A percentile compares a stretch with the other conserved stretches of the same genome.
Evolutionary conservation across 1,140 invertebrate species (phyloP).

Genomic region (Liolophura sinensis): DNA sequence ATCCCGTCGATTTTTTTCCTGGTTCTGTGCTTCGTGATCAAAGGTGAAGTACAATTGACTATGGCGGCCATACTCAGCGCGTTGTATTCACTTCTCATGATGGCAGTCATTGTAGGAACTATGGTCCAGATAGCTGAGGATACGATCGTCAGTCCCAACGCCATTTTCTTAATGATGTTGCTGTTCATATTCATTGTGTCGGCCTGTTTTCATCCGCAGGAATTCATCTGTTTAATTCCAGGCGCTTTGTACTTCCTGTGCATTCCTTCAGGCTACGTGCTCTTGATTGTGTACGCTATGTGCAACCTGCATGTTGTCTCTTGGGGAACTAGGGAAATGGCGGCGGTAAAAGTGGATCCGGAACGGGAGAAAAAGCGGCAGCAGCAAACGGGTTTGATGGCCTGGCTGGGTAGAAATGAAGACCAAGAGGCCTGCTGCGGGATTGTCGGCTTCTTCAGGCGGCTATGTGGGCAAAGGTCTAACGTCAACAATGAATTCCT

Average conservation of each 20-base stretch:
- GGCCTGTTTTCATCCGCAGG: conserved; percentile 96
- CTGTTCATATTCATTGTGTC: conserved; percentile 91
- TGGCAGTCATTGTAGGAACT: conserved; percentile 98
- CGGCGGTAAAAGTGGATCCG: conserved; percentile 10
- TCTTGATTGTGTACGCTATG: conserved; percentile 95
- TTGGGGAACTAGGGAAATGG: conserved; percentile 88
- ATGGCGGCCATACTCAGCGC: conserved; percentile 94
- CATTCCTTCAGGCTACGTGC: conserved; percentile 97
- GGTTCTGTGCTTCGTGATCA: conserved; percentile 59
- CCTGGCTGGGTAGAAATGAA: conserved; percentile 28
- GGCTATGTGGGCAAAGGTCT: conserved; percentile 18
- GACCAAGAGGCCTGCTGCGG: conserved; percentile 30
- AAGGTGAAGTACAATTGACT: conserved; percentile 64
- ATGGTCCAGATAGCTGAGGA: conserved; percentile 47
- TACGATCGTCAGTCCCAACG: conserved; percentile 71
- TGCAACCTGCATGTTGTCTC: conserved; percentile 98
- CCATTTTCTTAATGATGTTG: conserved; percentile 86
- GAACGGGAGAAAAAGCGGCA: conserved; percentile 28
- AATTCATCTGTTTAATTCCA: conserved; percentile 95
- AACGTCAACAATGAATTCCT: conserved; percentile 30
- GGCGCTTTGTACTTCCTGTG: conserved; percentile 94
- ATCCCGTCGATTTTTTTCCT: conserved; percentile 62
- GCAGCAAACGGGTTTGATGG: conserved; percentile 17
- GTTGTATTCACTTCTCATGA: conserved; percentile 95
- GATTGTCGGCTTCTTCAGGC: conserved; percentile 17